These are phyloP conservation scores for Diachrysia chrysitis DNA, from an alignment of 2,888 invertebrate species.

Conservation along the genomic window DNA sequence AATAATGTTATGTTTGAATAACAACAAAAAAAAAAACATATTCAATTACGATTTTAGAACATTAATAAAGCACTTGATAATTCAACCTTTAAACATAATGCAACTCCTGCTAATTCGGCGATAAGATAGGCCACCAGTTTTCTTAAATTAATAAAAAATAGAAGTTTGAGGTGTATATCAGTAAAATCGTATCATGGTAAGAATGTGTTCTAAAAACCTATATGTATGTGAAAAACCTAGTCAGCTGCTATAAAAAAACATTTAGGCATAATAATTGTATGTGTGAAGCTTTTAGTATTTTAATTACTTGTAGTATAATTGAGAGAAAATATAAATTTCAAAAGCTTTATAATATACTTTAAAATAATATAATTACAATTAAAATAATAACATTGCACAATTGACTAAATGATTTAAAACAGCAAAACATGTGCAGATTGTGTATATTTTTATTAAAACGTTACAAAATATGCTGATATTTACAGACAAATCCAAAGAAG, in stretches of 20 bases:
- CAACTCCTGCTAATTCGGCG: background rate
- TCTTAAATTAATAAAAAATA: background rate
- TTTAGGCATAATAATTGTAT: background rate
- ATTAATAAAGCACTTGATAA: background rate
- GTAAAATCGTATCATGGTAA: background rate
- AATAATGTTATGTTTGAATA: background rate
- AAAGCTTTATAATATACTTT: too few relatives aligned
- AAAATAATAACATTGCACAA: background rate
- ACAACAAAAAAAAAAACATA: background rate
- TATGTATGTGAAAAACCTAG: background rate
- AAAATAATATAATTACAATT: background rate
- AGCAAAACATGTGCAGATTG: background rate
- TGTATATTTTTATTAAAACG: background rate
- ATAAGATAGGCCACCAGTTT: background rate
- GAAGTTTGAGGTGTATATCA: background rate
- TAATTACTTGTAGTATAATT: too few relatives aligned
- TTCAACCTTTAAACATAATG: background rate
- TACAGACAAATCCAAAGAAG: constrained; percentile 69
- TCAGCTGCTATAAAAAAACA: background rate
- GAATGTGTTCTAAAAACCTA: background rate
- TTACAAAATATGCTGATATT: constrained; percentile 44
- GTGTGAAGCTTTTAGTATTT: too few relatives aligned
- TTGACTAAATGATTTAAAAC: background rate
- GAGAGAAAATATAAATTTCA: too few relatives aligned
- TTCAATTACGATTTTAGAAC: background rate